Evolutionary conservation across 2,888 invertebrate genomes (phyloP).

Genomic region (Ectemnius lituratus): DNA sequence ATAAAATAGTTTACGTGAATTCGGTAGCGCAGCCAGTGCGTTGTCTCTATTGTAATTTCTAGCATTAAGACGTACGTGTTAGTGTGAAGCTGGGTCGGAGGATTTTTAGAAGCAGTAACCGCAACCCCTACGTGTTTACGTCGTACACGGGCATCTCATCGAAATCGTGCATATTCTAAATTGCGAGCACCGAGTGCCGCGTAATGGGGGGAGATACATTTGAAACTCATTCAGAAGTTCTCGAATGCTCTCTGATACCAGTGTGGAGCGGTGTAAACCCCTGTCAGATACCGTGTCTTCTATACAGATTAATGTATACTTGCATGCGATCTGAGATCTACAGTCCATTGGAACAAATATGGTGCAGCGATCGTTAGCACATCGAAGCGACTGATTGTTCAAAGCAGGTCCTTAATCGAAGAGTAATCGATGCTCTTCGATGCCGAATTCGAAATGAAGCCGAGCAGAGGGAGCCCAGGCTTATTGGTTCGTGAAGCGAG

Average conservation of each 20-base stretch:
- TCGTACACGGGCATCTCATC: constrained; percentile 1
- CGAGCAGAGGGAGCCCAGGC: constrained; percentile 26
- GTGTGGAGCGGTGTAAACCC: constrained; percentile 40
- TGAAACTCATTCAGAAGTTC: constrained; percentile 44
- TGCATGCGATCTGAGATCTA: constrained; percentile 56
- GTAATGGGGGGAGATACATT: constrained; percentile 44
- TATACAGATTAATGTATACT: constrained; percentile 55
- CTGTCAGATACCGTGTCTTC: constrained; percentile 31
- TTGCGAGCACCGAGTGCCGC: constrained; percentile 25
- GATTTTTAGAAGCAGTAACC: neutral
- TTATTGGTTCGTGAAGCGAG: constrained; percentile 5
- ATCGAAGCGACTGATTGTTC: constrained; percentile 50
- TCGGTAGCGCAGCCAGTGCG: too few relatives aligned
- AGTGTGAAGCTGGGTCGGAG: neutral
- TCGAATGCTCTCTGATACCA: constrained; percentile 33
- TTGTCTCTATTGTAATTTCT: too few relatives aligned
- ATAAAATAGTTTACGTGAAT: too few relatives aligned
- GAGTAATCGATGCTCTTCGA: constrained; percentile 18
- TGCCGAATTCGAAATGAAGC: constrained; percentile 38
- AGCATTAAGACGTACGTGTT: too few relatives aligned
- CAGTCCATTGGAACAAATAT: too few relatives aligned
- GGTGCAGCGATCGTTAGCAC: constrained; percentile 19
- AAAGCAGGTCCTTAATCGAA: constrained; percentile 24
- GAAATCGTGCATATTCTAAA: constrained; percentile 27
- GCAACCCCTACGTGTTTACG: neutral